Percentiles rank a stretch among this genome's conserved stretches.
Evolutionary conservation across 64 coral and sea anemone species (phyloP).

Genomic region (Montipora capricornis): DNA sequence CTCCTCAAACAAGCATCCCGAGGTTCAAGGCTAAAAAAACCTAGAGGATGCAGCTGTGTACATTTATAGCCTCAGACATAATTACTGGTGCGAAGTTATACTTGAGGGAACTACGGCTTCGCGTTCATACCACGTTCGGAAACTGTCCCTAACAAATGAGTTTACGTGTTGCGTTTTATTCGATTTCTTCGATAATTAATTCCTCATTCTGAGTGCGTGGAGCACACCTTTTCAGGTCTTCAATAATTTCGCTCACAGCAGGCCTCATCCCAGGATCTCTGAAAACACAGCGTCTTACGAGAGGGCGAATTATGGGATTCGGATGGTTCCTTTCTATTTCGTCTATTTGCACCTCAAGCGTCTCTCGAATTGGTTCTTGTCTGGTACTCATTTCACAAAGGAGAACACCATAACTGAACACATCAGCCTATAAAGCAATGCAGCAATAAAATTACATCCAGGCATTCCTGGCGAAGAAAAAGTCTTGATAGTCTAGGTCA

Average conservation of each 20-base stretch:
- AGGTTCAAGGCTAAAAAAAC: no score
- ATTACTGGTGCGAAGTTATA: no score
- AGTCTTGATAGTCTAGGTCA: no score
- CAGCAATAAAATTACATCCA: not conserved
- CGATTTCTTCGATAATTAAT: no score
- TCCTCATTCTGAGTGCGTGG: no score
- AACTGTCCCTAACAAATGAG: no score
- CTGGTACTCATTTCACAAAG: not conserved
- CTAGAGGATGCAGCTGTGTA: no score
- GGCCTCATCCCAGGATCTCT: not conserved
- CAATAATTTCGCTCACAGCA: not conserved
- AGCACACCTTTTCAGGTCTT: not conserved
- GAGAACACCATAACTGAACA: conserved; percentile 2
- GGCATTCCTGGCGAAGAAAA: not conserved
- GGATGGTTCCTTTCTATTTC: not conserved
- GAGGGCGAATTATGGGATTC: not conserved
- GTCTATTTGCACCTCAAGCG: not conserved
- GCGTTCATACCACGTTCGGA: no score
- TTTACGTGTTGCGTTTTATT: no score
- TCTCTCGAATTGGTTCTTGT: not conserved
- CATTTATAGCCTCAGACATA: no score
- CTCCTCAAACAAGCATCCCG: no score
- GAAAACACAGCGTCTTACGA: not conserved
- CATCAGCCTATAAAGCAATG: not conserved
- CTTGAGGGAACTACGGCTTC: no score